Percentiles rank a stretch among this genome's conserved stretches.
phyloP scores from a whole-genome alignment of 2,888 invertebrate genomes.

The Sarcophaga subvicina region DNA sequence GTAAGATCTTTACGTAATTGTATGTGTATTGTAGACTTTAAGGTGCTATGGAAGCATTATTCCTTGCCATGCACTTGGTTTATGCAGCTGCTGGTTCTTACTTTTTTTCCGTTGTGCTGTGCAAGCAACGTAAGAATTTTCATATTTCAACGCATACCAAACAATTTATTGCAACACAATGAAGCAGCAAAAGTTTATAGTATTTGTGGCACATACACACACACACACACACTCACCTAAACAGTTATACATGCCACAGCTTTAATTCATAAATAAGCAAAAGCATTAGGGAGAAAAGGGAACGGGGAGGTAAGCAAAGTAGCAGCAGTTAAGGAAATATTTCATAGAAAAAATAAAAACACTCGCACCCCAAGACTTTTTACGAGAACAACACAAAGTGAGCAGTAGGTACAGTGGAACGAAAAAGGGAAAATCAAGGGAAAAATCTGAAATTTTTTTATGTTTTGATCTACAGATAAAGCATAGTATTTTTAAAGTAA shows the following conservation, averaged over 20 bases:
- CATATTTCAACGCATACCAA: conserved; percentile 59
- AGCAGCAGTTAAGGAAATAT: not conserved
- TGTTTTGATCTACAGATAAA: too few relatives aligned
- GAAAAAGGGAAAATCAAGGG: too few relatives aligned
- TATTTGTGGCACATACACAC: conserved; percentile 18
- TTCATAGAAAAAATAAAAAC: not conserved
- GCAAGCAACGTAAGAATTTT: conserved; percentile 49
- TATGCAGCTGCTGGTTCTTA: conserved; percentile 47
- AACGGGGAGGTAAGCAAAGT: not conserved
- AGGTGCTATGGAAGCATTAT: conserved; percentile 4
- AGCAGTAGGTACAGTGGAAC: not conserved
- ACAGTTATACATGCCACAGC: not conserved
- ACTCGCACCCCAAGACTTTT: not conserved
- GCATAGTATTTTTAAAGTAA: too few relatives aligned
- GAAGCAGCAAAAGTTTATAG: conserved; percentile 61
- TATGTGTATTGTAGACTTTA: not conserved
- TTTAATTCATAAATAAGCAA: not conserved
- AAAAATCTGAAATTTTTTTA: too few relatives aligned
- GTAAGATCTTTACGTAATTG: too few relatives aligned
- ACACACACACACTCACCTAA: not conserved
- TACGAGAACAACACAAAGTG: not conserved
- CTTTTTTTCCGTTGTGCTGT: not conserved
- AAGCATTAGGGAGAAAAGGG: not conserved
- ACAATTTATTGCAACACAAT: conserved; percentile 65
- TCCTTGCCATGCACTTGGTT: conserved; percentile 18